Conservation (phyloP, 1,140 invertebrate species). For the Linepithema humile region DNA sequence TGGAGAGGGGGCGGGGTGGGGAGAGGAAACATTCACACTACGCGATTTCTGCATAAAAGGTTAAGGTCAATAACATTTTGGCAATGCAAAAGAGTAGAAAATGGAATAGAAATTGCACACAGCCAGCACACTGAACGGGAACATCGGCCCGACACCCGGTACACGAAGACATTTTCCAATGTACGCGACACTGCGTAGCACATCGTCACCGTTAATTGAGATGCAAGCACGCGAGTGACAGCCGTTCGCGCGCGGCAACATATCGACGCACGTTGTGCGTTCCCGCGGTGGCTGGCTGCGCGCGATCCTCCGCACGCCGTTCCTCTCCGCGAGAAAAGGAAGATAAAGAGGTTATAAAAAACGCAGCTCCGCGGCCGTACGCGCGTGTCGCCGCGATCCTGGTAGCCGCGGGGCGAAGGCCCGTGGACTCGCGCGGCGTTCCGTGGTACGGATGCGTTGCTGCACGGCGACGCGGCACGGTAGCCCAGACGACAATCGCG, state of each 20-base stretch:
- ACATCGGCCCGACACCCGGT: background rate
- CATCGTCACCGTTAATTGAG: background rate
- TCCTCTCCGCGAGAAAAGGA: constrained; percentile 55
- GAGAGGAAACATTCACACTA: background rate
- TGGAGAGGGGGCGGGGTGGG: too few relatives aligned
- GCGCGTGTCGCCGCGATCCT: background rate
- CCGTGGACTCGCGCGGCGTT: constrained; percentile 16
- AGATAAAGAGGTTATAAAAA: constrained; percentile 74
- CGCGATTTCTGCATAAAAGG: background rate
- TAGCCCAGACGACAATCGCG: background rate
- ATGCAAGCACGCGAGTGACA: background rate
- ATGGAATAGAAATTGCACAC: constrained; percentile 3
- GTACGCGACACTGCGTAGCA: background rate
- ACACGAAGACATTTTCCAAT: background rate
- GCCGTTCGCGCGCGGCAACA: background rate
- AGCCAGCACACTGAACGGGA: background rate
- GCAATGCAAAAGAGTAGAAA: background rate
- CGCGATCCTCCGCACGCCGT: constrained; percentile 51
- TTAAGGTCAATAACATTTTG: background rate
- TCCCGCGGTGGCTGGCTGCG: constrained; percentile 13
- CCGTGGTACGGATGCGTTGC: background rate
- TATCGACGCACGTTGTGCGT: background rate
- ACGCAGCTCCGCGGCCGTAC: constrained; percentile 49
- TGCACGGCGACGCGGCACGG: background rate
- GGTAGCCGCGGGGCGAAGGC: constrained; percentile 6